These are phyloP conservation scores for Cardiocondyla obscurior DNA, from an alignment of 1,140 invertebrate species.

Conservation along the genomic window DNA sequence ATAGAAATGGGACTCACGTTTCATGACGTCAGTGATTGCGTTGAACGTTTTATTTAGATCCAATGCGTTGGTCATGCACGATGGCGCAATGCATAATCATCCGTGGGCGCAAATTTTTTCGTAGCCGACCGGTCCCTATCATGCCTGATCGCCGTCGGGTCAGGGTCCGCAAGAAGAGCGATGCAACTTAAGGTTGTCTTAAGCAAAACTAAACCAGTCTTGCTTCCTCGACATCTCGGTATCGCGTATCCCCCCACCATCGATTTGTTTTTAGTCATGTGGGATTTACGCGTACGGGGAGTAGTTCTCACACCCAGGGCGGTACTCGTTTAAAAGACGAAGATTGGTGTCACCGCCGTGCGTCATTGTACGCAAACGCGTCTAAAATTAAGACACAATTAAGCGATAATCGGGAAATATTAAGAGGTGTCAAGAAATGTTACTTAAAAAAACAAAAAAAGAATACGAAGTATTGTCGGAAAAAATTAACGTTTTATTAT, in stretches of 20 bases:
- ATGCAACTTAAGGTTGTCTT: constrained; percentile 74
- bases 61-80: neutral
- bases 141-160: constrained; percentile 43
- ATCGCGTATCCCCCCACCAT: constrained; percentile 74
- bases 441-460: too few species aligned
- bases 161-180: constrained; percentile 62
- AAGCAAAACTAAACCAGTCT: constrained; percentile 76
- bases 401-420: neutral
- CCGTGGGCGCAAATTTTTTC: neutral
- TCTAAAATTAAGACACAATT: neutral
- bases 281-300: constrained; percentile 67
- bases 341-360: neutral
- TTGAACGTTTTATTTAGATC: constrained; percentile 13
- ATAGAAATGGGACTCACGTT: constrained; percentile 5
- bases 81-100: neutral
- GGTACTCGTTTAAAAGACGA: constrained; percentile 46
- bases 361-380: neutral
- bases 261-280: constrained; percentile 66
- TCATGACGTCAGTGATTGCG: constrained; percentile 2
- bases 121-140: neutral
- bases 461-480: too few species aligned
- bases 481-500: too few species aligned
- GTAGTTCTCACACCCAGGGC: constrained; percentile 44
- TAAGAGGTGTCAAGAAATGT: too few species aligned
- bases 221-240: constrained; percentile 70